A percentile compares a stretch with the other conserved stretches of the same genome.
Evolutionary conservation across 2,888 invertebrate genomes (phyloP).

Genomic region (Cyrtodaria siliqua): DNA sequence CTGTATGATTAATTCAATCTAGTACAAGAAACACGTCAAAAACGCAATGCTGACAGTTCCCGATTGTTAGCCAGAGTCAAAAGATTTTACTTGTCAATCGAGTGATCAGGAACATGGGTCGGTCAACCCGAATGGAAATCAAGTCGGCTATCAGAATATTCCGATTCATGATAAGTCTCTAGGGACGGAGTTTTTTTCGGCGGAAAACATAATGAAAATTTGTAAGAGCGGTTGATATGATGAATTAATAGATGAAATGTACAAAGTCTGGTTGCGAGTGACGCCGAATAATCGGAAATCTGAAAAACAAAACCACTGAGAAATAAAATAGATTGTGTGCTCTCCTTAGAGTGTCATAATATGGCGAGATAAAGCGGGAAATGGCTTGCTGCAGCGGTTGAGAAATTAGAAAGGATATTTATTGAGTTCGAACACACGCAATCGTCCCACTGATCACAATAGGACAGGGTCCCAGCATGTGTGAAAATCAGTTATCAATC

Average conservation of each 20-base stretch:
- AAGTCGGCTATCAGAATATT: conserved; percentile 22
- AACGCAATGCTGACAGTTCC: conserved; percentile 43
- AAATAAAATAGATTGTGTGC: conserved; percentile 61
- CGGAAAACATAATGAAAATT: conserved; percentile 61
- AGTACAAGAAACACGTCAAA: conserved; percentile 21
- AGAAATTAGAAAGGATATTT: conserved; percentile 22
- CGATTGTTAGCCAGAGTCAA: conserved; percentile 29
- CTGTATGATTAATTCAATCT: conserved; percentile 1
- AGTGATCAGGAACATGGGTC: conserved; percentile 15
- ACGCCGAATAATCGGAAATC: conserved; percentile 30
- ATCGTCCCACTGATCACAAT: not conserved
- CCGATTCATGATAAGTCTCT: conserved; percentile 32
- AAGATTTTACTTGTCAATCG: conserved; percentile 20
- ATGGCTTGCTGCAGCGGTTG: conserved; percentile 22
- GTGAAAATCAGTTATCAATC: too few relatives aligned
- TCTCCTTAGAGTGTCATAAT: conserved; percentile 27
- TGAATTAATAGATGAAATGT: conserved; percentile 53
- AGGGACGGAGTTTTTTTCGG: conserved; percentile 33
- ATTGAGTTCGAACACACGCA: conserved; percentile 22
- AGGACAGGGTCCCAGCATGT: too few relatives aligned
- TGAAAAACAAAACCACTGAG: conserved; percentile 55
- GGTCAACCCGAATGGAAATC: conserved; percentile 37
- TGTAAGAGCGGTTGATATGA: conserved; percentile 39
- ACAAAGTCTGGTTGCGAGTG: conserved; percentile 27
- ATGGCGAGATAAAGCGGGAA: conserved; percentile 29